Base-by-base conservation (phyloP, 2,888 invertebrate genomes). In the Belgica antarctica region DNA sequence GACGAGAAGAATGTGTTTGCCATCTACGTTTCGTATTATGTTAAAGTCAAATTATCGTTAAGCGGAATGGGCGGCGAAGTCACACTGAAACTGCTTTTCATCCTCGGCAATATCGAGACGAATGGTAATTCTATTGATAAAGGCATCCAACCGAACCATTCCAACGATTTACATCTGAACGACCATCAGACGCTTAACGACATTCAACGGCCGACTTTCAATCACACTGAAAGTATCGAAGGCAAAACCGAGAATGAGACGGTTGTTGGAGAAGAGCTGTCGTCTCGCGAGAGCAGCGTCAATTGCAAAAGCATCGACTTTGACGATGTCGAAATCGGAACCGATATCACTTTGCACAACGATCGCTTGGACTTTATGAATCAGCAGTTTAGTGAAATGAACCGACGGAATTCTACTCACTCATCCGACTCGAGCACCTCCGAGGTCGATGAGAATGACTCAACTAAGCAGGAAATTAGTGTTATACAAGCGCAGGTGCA, bases 1-100 rank as follows among this genome's bases (percentile, higher is more conserved):
- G 88, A 89, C 73, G 89, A 89, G 72, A 82, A 89, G 72, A 92
- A 92, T 79, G 90, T 89, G 0, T 92, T 92, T 76, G 91, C 92
- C 59, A 92, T 92, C 75, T 91, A 91, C 81, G 91, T 92, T 8
- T 90, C 90, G 0, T 92, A 92, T 77, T 92, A 92, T 77, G 89
- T 92, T 22, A 91, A 92, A 84, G 87, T 91, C 0, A 91, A 90
- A 78, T 82, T 90, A 0, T 81, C 87, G 5, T 83, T 90, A 41
- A 89, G 90, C 71, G 86, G 88, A 0, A 88, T 91, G 83, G 89
- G 89, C 0, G 89, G 90, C 8, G 88, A 88, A 71, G 82, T 90
- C 1, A 87, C 88, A 1, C 79, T 90, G 1, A 90, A 90, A 77
- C 79, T 91, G 31, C 90, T 90, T 0, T 91, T 91, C 77, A 87